Percentiles rank a stretch among this genome's conserved stretches.
Conservation (phyloP, 2,113 vertebrate species). For the Recurvirostra avosetta region DNA sequence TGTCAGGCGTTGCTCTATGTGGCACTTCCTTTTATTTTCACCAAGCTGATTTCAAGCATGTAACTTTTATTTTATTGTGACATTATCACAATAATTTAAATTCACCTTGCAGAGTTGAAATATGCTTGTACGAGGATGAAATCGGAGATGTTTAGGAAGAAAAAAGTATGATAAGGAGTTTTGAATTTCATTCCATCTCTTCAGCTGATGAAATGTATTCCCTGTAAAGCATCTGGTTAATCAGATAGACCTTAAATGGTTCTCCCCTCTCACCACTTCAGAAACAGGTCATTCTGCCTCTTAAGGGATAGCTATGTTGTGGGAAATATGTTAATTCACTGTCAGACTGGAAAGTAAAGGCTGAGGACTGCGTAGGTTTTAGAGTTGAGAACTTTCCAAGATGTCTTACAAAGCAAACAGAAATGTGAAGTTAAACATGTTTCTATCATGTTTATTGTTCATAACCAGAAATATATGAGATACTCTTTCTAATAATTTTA, state of each 20-base stretch:
- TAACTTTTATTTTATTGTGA: neutral
- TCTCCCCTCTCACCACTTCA: neutral
- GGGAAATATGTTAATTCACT: neutral
- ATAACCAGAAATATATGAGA: neutral
- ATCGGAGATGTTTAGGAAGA: neutral
- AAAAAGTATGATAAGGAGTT: neutral
- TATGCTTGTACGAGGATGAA: neutral
- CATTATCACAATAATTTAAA: neutral
- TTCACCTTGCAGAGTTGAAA: neutral
- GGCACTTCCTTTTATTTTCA: constrained; percentile 5
- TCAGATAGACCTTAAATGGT: neutral
- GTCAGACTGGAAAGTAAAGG: neutral
- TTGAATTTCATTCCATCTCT: neutral
- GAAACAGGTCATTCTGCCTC: neutral
- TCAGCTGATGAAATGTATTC: neutral
- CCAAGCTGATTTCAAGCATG: neutral
- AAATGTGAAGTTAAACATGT: neutral
- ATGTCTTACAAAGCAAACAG: neutral
- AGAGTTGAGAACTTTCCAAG: neutral
- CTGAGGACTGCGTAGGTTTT: neutral
- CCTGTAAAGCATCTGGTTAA: neutral
- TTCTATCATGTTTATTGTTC: neutral
- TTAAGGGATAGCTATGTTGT: neutral
- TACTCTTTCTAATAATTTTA: neutral
- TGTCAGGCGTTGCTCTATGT: neutral